Base-by-base conservation (phyloP, 2,888 invertebrate genomes). In the Erpobdella octoculata region DNA sequence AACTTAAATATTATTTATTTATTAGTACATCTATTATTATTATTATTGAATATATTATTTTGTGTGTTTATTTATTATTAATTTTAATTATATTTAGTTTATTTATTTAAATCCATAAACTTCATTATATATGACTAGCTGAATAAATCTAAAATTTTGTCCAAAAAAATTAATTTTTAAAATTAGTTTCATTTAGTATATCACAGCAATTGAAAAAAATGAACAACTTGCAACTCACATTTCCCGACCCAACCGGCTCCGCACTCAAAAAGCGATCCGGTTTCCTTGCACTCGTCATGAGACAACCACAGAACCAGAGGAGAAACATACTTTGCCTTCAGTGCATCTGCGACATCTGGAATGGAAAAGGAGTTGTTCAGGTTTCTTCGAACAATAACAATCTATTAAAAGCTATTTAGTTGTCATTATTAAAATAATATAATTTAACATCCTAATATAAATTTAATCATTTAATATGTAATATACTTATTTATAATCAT, bases 251-350 rank as follows among this genome's bases (percentile, higher is more conserved):
- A 86, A 53, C 86, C 86, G 37, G 84, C 86, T 36, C 85, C 86
- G 46, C 84, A 83, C 79, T 86, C 86, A 78, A 83, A 86, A 36
- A 86, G 76, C 2, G 81, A 80, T 15, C 86, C 86, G 77, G 87
- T 91, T 73, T 93, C 94, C 6, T 87, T 81, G 83, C 93, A 95
- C 9, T 88, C 87, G 78, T 96, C 95, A 82, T 97, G 96, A 75
- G 90, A 91, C 81, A 98, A 85, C 87, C 90, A 95, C 0, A 89
- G 88, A 71, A 93, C 92, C 74, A 94, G 88, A 0, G 94, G 95
- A 6, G 92, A 90, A 77, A 93, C 91, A 72, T 90, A 87, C 76
- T 91, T 90, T 0, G 93, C 93, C 81, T 91, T 91, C 80, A 98
- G 86, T 74, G 92, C 90, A 35, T 90, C 88, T 82, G 89, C 91